phyloP scores from a whole-genome alignment of 2,888 invertebrate genomes.

The Desoria tigrina region DNA sequence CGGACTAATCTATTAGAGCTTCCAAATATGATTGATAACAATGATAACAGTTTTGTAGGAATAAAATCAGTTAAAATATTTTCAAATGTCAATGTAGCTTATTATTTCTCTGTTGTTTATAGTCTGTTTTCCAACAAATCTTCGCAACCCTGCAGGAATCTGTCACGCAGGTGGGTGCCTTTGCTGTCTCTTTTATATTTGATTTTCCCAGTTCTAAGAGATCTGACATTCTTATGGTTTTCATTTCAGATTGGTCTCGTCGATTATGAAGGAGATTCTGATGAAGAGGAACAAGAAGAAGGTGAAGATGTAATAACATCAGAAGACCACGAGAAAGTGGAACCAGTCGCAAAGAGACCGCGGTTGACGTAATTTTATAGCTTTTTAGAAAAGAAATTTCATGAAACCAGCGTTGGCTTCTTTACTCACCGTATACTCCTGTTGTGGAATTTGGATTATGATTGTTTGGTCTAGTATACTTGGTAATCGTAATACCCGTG shows the following conservation, averaged over 20 bases:
- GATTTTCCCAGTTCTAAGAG: slow-evolving; percentile 27
- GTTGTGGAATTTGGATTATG: no score
- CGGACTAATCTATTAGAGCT: no score
- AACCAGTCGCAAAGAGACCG: slow-evolving; percentile 71
- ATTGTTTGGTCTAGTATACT: no score
- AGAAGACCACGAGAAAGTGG: slow-evolving; percentile 55
- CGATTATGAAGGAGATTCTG: slow-evolving; percentile 96
- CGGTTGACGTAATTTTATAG: slow-evolving; percentile 66
- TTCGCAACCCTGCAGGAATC: slow-evolving; percentile 54
- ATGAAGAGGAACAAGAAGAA: slow-evolving; percentile 63
- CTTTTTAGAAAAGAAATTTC: not conserved
- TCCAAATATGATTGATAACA: no score
- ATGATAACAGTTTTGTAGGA: no score
- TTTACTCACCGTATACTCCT: no score
- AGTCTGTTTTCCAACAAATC: slow-evolving; percentile 54
- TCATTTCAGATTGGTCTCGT: slow-evolving; percentile 74
- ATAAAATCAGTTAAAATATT: no score
- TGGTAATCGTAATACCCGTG: no score
- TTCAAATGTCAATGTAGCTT: no score
- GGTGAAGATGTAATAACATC: slow-evolving; percentile 28
- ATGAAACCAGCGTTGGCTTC: no score
- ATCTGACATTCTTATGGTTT: slow-evolving; percentile 25
- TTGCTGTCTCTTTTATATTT: slow-evolving; percentile 23
- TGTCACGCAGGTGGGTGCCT: slow-evolving; percentile 54
- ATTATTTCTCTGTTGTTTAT: slow-evolving; percentile 36